Evolutionary conservation across 1,140 invertebrate species (phyloP).

Genomic region (Magallana angulata): DNA sequence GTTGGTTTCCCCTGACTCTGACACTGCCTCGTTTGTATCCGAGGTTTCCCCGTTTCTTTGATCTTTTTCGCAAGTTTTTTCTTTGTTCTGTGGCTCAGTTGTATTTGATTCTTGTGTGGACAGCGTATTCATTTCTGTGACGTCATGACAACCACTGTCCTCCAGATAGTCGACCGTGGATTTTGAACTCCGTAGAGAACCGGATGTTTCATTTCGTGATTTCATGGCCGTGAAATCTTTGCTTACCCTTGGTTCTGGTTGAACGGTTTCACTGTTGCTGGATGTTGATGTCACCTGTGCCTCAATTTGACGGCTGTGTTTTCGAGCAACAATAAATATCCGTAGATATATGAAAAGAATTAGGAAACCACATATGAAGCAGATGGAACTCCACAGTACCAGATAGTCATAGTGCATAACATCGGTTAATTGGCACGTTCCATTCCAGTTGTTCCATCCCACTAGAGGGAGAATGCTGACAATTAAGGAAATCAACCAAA

Average conservation of each 20-base stretch:
- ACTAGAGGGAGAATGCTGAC: slow-evolving; percentile 52
- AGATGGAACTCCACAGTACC: slow-evolving; percentile 54
- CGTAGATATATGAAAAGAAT: slow-evolving; percentile 57
- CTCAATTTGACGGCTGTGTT: slow-evolving; percentile 54
- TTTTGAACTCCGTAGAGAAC: slow-evolving; percentile 8
- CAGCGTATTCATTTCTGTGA: slow-evolving; percentile 11
- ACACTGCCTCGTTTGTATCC: background rate
- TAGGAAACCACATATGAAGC: slow-evolving; percentile 54
- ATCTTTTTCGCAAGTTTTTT: background rate
- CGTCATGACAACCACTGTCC: slow-evolving; percentile 21
- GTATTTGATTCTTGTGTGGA: slow-evolving; percentile 31
- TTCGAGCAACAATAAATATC: slow-evolving; percentile 54
- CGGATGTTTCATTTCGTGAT: background rate
- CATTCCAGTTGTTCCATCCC: slow-evolving; percentile 57
- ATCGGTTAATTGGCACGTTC: slow-evolving; percentile 45
- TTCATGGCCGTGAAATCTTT: slow-evolving; percentile 15
- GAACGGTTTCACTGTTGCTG: slow-evolving; percentile 8
- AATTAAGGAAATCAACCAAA: slow-evolving; percentile 54
- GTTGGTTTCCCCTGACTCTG: background rate
- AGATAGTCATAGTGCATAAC: slow-evolving; percentile 55
- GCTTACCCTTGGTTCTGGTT: background rate
- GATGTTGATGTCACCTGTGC: slow-evolving; percentile 12
- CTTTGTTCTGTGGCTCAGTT: background rate
- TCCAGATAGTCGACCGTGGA: slow-evolving; percentile 11
- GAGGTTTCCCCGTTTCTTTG: background rate